A percentile compares a stretch with the other conserved stretches of the same genome.
Conservation (phyloP, 2,888 invertebrate genomes). For the Agriopis marginaria region DNA sequence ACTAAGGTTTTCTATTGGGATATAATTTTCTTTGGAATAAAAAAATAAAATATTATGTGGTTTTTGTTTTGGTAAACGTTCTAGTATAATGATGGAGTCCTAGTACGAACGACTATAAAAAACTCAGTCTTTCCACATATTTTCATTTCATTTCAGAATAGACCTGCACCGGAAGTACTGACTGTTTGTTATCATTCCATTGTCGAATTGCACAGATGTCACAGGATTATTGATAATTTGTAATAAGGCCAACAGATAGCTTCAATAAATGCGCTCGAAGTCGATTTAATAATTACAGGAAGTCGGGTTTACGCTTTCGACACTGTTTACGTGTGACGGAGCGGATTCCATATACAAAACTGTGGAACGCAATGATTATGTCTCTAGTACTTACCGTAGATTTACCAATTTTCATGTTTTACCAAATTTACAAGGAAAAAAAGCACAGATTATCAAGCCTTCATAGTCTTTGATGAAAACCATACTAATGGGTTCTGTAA, state of each 20-base stretch:
- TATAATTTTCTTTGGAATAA: constrained; percentile 24
- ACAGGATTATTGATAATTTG: not conserved
- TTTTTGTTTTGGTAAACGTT: not conserved
- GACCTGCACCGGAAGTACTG: constrained; percentile 41
- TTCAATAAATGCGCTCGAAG: constrained; percentile 48
- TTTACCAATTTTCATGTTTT: too few relatives aligned
- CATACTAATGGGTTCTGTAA: too few relatives aligned
- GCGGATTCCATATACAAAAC: constrained; percentile 3
- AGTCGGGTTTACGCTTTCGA: constrained; percentile 51
- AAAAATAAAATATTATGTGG: constrained; percentile 1
- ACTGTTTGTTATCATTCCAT: constrained; percentile 44
- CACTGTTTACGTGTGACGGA: constrained; percentile 16
- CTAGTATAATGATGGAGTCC: not conserved
- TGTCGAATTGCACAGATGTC: constrained; percentile 58
- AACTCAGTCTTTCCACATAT: too few relatives aligned
- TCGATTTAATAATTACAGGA: constrained; percentile 45
- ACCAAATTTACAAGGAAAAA: too few relatives aligned
- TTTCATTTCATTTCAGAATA: not conserved
- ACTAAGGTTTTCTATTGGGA: constrained; percentile 29
- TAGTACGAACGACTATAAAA: too few relatives aligned
- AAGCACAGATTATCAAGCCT: too few relatives aligned
- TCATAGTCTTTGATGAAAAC: too few relatives aligned
- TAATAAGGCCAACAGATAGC: not conserved
- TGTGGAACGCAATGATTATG: too few relatives aligned
- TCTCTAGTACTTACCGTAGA: not conserved